These are phyloP conservation scores for Leptinotarsa peninsularis DNA, from an alignment of 2,888 invertebrate genomes.

Conservation along the genomic window DNA sequence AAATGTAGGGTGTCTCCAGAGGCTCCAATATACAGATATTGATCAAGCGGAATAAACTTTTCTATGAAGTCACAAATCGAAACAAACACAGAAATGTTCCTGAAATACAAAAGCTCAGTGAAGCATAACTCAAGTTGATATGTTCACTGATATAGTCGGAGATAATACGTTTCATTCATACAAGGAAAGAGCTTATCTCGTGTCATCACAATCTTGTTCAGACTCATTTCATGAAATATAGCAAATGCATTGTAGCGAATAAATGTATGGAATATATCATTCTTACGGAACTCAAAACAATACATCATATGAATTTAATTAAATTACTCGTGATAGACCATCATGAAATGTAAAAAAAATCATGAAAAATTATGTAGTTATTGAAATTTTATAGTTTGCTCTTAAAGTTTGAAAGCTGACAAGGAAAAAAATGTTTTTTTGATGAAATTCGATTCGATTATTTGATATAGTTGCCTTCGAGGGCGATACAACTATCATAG, in stretches of 20 bases:
- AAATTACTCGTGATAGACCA: not conserved
- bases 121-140: slow-evolving; percentile 33
- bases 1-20: too few relatives aligned
- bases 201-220: slow-evolving; percentile 25
- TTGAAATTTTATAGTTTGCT: too few relatives aligned
- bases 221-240: slow-evolving; percentile 17
- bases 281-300: not conserved
- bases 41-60: not conserved
- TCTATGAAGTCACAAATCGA: not conserved
- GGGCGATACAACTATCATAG: too few relatives aligned
- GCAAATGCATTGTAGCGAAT: slow-evolving; percentile 4
- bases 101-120: slow-evolving; percentile 11
- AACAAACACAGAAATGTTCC: slow-evolving; percentile 9
- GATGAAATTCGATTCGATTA: too few relatives aligned
- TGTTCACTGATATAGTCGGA: slow-evolving; percentile 31
- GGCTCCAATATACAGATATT: too few relatives aligned
- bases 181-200: slow-evolving; percentile 27
- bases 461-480: too few relatives aligned
- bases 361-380: too few relatives aligned
- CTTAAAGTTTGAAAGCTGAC: too few relatives aligned
- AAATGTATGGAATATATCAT: not conserved
- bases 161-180: slow-evolving; percentile 35
- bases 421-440: too few relatives aligned
- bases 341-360: too few relatives aligned
- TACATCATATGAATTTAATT: not conserved